Conservation (phyloP, 2,797 vertebrate species). For the Percopsis omiscomaycus region DNA sequence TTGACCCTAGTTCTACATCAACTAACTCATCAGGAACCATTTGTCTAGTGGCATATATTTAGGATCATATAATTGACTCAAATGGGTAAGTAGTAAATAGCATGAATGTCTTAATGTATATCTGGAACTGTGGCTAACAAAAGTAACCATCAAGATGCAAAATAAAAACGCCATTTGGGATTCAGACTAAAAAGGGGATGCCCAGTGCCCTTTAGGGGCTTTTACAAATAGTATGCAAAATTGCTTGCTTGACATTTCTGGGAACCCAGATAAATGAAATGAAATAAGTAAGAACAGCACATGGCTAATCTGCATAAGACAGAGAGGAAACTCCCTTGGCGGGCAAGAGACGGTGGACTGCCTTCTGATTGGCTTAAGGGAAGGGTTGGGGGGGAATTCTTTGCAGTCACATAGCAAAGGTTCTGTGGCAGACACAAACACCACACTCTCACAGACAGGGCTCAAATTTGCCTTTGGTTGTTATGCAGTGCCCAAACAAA, state of each 20-base stretch:
- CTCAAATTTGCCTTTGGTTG: constrained; percentile 23
- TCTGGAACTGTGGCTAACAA: background rate
- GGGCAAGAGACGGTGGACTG: constrained; percentile 86
- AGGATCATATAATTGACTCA: constrained; percentile 2
- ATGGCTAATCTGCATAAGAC: constrained; percentile 99
- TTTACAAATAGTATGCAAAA: constrained; percentile 70
- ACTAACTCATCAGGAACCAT: background rate
- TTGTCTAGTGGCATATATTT: background rate
- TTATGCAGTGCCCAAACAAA: constrained; percentile 6
- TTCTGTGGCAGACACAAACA: constrained; percentile 59
- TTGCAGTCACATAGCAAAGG: constrained; percentile 68
- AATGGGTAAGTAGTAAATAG: background rate
- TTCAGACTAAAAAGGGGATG: constrained; percentile 12
- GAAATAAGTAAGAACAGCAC: constrained; percentile 92
- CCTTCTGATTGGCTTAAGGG: constrained; percentile 82
- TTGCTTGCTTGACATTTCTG: constrained; percentile 81
- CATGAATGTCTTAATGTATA: background rate
- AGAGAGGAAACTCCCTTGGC: constrained; percentile 89
- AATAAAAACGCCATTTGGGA: background rate
- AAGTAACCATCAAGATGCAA: constrained; percentile 6
- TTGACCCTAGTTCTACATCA: background rate
- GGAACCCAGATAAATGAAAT: constrained; percentile 76
- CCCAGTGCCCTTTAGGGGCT: constrained; percentile 17
- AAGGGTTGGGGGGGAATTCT: constrained; percentile 72
- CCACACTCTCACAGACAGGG: constrained; percentile 18